A percentile compares a stretch with the other conserved stretches of the same genome.
Evolutionary conservation across 2,888 invertebrate species (phyloP).

Genomic region (Ennomos quercinarius): DNA sequence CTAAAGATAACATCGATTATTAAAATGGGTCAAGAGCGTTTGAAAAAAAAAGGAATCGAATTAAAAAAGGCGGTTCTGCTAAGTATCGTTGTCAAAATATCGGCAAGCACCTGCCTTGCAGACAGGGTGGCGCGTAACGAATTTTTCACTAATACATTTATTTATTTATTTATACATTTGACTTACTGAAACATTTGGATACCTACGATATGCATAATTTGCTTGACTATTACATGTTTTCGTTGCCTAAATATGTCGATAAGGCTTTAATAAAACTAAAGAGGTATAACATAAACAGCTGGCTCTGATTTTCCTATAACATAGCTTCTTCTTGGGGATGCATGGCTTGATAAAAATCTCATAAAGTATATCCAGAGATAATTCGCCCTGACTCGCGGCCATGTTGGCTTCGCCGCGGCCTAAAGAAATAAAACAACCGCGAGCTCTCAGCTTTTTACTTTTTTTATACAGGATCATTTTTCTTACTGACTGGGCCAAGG

Average conservation of each 20-base stretch:
- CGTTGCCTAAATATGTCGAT: not conserved
- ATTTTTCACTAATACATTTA: slow-evolving; percentile 50
- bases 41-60: slow-evolving; percentile 71
- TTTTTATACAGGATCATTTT: slow-evolving; percentile 85
- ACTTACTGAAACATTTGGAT: slow-evolving; percentile 5
- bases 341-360: slow-evolving; percentile 57
- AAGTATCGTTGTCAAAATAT: slow-evolving; percentile 84
- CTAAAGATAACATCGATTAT: slow-evolving; percentile 60
- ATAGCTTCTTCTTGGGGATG: slow-evolving; percentile 45
- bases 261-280: slow-evolving; percentile 2
- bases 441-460: slow-evolving; percentile 70
- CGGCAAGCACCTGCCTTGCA: slow-evolving; percentile 75
- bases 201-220: too few species aligned
- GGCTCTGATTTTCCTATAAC: slow-evolving; percentile 38
- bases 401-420: slow-evolving; percentile 75
- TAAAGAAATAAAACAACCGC: slow-evolving; percentile 81
- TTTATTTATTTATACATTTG: too few species aligned
- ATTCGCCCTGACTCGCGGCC: slow-evolving; percentile 79
- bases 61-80: slow-evolving; percentile 79
- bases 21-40: slow-evolving; percentile 75
- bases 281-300: slow-evolving; percentile 8
- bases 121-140: slow-evolving; percentile 77
- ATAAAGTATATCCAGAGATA: slow-evolving; percentile 69
- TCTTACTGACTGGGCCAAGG: slow-evolving; percentile 75
- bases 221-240: too few species aligned